phyloP scores from a whole-genome alignment of 2,113 vertebrate genomes.

The Salvelinus alpinus region DNA sequence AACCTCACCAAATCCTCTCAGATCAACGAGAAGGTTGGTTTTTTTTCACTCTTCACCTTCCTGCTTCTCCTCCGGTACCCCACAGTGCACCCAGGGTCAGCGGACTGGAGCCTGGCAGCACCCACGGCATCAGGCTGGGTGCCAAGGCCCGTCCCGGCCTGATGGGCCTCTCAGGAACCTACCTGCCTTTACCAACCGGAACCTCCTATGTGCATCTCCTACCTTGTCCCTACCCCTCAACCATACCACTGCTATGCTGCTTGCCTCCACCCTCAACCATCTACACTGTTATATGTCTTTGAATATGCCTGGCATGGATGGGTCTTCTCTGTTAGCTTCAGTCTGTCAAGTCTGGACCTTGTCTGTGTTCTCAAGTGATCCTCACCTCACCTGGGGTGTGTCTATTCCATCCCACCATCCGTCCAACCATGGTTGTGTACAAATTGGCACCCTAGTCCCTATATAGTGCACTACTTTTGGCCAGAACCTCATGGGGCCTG shows the following conservation, averaged over 20 bases:
- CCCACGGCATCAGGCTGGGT: slow-evolving; percentile 61
- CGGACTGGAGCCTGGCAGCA: slow-evolving; percentile 81
- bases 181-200: neutral
- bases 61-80: slow-evolving; percentile 49
- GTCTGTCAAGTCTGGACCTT: neutral
- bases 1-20: slow-evolving; percentile 88
- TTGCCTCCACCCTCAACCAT: slow-evolving; percentile 12
- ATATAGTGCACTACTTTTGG: no score
- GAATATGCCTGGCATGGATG: slow-evolving; percentile 49
- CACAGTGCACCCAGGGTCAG: slow-evolving; percentile 67
- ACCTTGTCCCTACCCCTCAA: slow-evolving; percentile 38
- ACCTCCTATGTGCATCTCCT: neutral
- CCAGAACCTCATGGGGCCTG: no score
- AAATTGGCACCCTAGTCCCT: no score
- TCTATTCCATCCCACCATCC: neutral
- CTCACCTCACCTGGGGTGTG: neutral
- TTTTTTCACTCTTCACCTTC: slow-evolving; percentile 85
- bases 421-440: no score
- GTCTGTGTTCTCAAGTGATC: neutral
- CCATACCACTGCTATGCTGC: slow-evolving; percentile 3
- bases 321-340: neutral
- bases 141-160: slow-evolving; percentile 67
- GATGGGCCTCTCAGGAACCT: neutral
- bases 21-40: slow-evolving; percentile 99
- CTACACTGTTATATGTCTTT: neutral